These are phyloP conservation scores for Drosophila grimshawi DNA, from an alignment of 1,140 invertebrate genomes.

Conservation along the genomic window DNA sequence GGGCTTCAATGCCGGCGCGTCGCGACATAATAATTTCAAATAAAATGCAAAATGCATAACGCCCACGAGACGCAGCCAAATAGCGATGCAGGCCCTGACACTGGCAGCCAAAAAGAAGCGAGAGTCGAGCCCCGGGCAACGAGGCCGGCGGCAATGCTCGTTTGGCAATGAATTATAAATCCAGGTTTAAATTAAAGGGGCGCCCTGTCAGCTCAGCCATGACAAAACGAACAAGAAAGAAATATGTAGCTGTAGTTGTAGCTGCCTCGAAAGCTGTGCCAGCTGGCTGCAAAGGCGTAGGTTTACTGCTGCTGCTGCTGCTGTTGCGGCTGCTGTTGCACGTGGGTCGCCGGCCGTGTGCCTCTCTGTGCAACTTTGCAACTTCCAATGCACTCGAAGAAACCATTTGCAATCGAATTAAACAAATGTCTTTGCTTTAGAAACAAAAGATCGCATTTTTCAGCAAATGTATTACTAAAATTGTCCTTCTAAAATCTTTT, in stretches of 20 bases:
- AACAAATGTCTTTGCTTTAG: too few relatives aligned
- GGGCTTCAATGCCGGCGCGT: constrained; percentile 42
- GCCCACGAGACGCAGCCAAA: constrained; percentile 57
- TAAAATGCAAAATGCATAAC: constrained; percentile 83
- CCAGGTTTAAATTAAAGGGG: constrained; percentile 78
- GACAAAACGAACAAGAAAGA: constrained; percentile 14
- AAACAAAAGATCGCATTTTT: too few relatives aligned
- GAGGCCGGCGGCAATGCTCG: constrained; percentile 3
- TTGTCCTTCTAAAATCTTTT: too few relatives aligned
- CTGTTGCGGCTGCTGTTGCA: constrained; percentile 22
- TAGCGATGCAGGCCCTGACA: constrained; percentile 15
- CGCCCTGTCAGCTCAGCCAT: constrained; percentile 23
- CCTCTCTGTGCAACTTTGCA: constrained; percentile 15
- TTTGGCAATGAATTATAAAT: constrained; percentile 82
- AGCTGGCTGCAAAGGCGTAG: constrained; percentile 42
- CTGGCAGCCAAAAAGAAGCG: constrained; percentile 37
- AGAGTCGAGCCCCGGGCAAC: constrained; percentile 10
- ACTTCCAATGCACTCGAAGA: background rate
- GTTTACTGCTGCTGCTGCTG: constrained; percentile 34
- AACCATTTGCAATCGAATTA: background rate
- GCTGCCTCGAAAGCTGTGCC: constrained; percentile 6
- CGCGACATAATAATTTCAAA: constrained; percentile 83
- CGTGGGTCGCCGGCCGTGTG: constrained; percentile 49
- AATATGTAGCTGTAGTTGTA: background rate
- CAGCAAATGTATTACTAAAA: too few relatives aligned